These are phyloP conservation scores for Julus scanicus DNA, from an alignment of 2,888 invertebrate species.

Conservation along the genomic window DNA sequence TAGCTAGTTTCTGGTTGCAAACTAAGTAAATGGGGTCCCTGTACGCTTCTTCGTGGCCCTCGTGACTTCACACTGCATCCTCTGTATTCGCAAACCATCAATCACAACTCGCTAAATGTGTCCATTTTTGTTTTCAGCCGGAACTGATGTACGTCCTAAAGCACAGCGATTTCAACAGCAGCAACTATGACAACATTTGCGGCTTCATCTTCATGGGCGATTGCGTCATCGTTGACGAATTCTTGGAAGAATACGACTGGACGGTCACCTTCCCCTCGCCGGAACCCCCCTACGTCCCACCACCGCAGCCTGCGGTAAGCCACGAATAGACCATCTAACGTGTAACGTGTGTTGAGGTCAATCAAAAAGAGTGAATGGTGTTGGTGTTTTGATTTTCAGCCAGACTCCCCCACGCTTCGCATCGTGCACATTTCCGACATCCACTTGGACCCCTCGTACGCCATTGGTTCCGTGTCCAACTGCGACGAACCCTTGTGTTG, in stretches of 20 bases:
- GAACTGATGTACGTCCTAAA: constrained; percentile 60
- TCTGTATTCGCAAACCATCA: no score
- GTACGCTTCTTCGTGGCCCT: no score
- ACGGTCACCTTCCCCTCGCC: background rate
- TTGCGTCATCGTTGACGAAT: constrained; percentile 50
- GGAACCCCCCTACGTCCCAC: constrained; percentile 52
- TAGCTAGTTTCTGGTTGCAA: no score
- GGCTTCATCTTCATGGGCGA: constrained; percentile 37
- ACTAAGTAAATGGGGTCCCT: no score
- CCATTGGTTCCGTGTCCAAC: constrained; percentile 74
- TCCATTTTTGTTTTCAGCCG: constrained; percentile 55
- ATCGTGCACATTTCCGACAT: constrained; percentile 81
- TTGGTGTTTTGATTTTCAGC: constrained; percentile 12
- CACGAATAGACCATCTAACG: background rate
- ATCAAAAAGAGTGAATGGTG: no score
- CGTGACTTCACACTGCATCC: no score
- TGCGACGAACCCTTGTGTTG: constrained; percentile 85
- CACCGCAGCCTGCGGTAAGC: constrained; percentile 48
- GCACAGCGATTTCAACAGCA: constrained; percentile 51
- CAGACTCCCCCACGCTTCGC: constrained; percentile 61
- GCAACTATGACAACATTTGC: constrained; percentile 49
- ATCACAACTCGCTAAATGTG: background rate
- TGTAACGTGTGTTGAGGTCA: no score
- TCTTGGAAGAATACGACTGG: constrained; percentile 50
- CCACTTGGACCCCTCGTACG: constrained; percentile 81